These are phyloP conservation scores for Eptesicus fuscus DNA, from an alignment of 2,113 vertebrate genomes.

Conservation along the genomic window DNA sequence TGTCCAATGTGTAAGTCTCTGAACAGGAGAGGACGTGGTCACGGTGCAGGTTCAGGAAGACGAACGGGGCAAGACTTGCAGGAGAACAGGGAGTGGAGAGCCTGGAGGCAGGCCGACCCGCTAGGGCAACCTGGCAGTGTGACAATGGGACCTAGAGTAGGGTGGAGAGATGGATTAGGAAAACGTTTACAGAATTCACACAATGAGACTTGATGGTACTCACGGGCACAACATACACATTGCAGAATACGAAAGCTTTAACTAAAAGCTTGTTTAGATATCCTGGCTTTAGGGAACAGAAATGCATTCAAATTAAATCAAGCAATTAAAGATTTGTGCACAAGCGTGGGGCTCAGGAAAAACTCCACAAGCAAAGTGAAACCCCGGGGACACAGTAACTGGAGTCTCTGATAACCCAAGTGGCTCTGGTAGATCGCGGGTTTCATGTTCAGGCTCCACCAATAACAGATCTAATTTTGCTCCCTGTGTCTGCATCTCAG, in stretches of 20 bases:
- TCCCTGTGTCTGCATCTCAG: rapidly evolving
- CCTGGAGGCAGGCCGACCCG: not conserved
- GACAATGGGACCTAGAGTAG: not conserved
- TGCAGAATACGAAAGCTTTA: not conserved
- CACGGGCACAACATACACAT: rapidly evolving
- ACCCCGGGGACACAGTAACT: not conserved
- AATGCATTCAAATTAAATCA: conserved; percentile 15
- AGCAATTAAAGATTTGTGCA: conserved; percentile 5
- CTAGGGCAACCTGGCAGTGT: rapidly evolving
- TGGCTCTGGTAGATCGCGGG: not conserved
- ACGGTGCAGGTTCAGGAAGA: not conserved
- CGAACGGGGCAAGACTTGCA: not conserved
- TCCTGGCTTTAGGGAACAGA: conserved; percentile 21
- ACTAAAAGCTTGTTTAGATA: not conserved
- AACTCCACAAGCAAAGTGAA: not conserved
- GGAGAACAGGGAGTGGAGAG: not conserved
- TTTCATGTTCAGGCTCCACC: not conserved
- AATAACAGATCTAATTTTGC: not conserved
- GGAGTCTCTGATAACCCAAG: not conserved
- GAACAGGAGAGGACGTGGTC: not conserved
- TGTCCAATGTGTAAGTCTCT: not conserved
- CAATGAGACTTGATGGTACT: not conserved
- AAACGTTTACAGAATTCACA: not conserved
- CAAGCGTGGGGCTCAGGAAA: not conserved
- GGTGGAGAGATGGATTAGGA: not conserved